Evolutionary conservation across 2,797 vertebrate species (phyloP).

Genomic region (Lateolabrax maculatus): DNA sequence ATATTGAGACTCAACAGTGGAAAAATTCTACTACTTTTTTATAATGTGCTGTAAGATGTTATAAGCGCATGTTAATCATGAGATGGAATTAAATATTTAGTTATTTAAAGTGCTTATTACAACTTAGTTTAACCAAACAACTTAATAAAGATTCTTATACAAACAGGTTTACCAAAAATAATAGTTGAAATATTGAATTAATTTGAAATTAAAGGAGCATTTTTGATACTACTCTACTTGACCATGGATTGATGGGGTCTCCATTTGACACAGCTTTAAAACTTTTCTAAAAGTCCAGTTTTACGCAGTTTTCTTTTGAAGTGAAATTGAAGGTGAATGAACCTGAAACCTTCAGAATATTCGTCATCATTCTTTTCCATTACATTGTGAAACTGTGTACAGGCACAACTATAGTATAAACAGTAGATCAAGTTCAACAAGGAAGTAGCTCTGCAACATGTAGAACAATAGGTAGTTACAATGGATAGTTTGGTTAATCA

Average conservation of each 20-base stretch:
- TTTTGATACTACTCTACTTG: too few species aligned
- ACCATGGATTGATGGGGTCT: too few species aligned
- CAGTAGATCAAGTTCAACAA: conserved; percentile 2
- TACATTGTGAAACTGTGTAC: conserved; percentile 11
- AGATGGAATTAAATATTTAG: not conserved
- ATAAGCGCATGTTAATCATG: not conserved
- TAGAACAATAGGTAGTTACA: not conserved
- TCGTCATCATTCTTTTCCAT: not conserved
- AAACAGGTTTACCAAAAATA: not conserved
- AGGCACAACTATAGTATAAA: not conserved
- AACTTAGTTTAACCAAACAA: not conserved
- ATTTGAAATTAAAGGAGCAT: not conserved
- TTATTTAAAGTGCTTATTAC: not conserved
- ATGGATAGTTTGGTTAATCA: not conserved
- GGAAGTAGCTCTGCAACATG: conserved; percentile 7
- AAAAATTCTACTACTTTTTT: not conserved
- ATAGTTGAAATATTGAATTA: not conserved
- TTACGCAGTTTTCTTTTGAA: not conserved
- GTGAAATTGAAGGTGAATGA: not conserved
- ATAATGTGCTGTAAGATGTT: not conserved
- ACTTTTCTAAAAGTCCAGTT: not conserved
- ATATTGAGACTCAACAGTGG: not conserved
- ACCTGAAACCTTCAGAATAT: not conserved
- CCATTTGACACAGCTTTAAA: not conserved
- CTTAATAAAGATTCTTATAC: not conserved